Evolutionary conservation across 2,888 invertebrate genomes (phyloP), one percentile per base, ranked within the genome.

Genomic region (Megamerina dolium): DNA sequence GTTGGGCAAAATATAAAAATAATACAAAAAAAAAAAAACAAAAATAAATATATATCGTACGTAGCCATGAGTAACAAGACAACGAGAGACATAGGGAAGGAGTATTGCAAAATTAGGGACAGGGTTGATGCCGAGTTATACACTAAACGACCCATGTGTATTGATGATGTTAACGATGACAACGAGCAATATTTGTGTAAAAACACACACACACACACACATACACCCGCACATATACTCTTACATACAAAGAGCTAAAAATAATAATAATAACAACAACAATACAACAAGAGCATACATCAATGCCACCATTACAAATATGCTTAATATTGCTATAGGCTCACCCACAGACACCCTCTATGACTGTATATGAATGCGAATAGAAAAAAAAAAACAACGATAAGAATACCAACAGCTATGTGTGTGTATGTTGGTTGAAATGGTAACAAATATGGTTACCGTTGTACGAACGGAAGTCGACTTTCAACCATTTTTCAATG

Each of bases 401-500:
- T 32, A 16, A 17, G 3, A 31, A 34, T n/a, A 31, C 27, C 13
- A 42, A 17, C 30, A 46, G 14, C 21, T n/a, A 47, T 46, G 49
- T n/a, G n/a, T n/a, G n/a, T n/a, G n/a, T n/a, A n/a, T n/a, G n/a
- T n/a, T n/a, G n/a, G n/a, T 50, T 45, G 49, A 52, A 52, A 50
- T 51, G 46, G 50, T 52, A 53, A 51, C 52, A 55, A 53, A 53
- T 49, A 55, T 55, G 55, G 53, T 53, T 46, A 53, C 48, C 51
- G 57, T 59, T n/a, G 60, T 53, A 61, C 60, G 60, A 62, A 48
- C 61, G 55, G 54, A 56, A 64, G 55, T 54, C 52, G 37, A 51
- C 52, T 55, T 57, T 56, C 62, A 43, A 54, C 61, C 61, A 63
- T 59, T 63, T 64, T 64, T 63, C 62, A 64, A 61, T 63, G 62